Evolutionary conservation across 2,113 vertebrate genomes (phyloP).

Genomic region (Serinus canaria): DNA sequence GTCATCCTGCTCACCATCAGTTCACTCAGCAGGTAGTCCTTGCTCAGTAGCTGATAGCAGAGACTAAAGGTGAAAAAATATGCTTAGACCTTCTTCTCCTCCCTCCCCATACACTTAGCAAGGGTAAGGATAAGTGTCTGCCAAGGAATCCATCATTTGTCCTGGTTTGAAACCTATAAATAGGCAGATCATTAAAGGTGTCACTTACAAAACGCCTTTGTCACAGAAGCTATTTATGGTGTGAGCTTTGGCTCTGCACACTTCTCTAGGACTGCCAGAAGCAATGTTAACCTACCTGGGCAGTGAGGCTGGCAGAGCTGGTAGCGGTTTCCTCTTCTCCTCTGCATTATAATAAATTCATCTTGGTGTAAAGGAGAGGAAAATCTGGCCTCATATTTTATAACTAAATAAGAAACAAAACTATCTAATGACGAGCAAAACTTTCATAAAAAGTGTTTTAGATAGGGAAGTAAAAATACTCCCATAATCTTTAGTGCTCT

Average conservation of each 20-base stretch:
- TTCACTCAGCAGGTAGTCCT: not conserved
- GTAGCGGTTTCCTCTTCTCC: not conserved
- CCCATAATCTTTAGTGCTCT: not conserved
- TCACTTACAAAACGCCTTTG: conserved; percentile 20
- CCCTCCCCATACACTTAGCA: not conserved
- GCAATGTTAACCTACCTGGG: not conserved
- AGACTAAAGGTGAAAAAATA: not conserved
- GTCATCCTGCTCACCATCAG: not conserved
- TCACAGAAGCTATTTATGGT: conserved; percentile 20
- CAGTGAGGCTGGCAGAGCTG: not conserved
- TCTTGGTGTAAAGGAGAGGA: not conserved
- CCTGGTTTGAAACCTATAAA: conserved; percentile 13
- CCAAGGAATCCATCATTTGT: not conserved
- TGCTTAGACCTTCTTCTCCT: not conserved
- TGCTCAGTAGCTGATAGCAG: not conserved
- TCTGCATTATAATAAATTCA: not conserved
- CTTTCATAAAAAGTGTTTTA: not conserved
- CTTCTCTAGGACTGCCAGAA: not conserved
- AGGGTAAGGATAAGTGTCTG: not conserved
- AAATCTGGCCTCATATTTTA: not conserved
- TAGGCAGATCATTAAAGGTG: conserved; percentile 28
- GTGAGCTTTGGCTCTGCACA: not conserved
- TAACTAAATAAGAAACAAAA: not conserved
- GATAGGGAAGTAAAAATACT: not conserved
- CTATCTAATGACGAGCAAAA: not conserved